Percentiles rank a stretch among this genome's conserved stretches.
These are phyloP conservation scores for Colius striatus DNA, from an alignment of 2,113 vertebrate species.

Conservation along the genomic window DNA sequence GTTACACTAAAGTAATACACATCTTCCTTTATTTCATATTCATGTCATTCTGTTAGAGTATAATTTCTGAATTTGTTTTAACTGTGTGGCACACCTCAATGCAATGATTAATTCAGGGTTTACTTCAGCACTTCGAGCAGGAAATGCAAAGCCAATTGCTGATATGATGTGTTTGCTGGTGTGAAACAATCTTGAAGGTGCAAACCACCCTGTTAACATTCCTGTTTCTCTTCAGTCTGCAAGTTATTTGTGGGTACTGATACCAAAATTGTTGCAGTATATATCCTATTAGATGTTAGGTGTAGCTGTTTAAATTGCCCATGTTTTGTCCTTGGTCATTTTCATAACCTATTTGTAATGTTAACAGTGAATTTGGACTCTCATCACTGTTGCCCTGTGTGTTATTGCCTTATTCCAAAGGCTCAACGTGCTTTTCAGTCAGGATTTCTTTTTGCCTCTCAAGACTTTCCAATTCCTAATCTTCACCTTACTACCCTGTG, in stretches of 20 bases:
- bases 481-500: neutral
- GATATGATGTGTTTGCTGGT: neutral
- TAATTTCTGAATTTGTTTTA: neutral
- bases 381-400: neutral
- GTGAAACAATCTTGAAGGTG: neutral
- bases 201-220: neutral
- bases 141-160: neutral
- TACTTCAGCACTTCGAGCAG: neutral
- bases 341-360: neutral
- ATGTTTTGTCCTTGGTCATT: neutral
- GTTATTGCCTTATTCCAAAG: neutral
- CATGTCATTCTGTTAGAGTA: neutral
- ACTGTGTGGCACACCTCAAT: neutral
- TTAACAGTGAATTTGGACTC: neutral
- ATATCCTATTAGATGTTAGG: neutral
- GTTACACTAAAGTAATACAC: neutral
- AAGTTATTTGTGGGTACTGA: neutral
- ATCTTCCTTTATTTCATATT: neutral
- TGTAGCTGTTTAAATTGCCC: neutral
- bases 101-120: neutral
- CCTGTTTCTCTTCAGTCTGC: neutral
- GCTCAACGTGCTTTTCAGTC: neutral
- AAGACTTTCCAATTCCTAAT: neutral
- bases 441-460: neutral
- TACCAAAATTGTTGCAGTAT: neutral